A percentile compares a stretch with the other conserved stretches of the same genome.
phyloP scores from a whole-genome alignment of 1,140 invertebrate genomes.

The Halotydeus destructor region DNA sequence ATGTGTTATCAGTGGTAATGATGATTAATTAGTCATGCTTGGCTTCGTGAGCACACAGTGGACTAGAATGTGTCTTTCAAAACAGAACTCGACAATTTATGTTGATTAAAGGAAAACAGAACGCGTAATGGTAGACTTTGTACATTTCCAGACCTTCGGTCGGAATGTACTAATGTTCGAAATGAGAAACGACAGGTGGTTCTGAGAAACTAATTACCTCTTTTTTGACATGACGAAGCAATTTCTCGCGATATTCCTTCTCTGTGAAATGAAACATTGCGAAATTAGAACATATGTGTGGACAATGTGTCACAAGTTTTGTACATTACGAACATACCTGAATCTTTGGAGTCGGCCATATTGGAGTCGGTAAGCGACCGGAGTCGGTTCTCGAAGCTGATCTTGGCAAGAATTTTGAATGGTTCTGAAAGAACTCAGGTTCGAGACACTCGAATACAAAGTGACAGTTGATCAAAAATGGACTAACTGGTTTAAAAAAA shows the following conservation, averaged over 20 bases:
- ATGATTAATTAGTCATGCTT: constrained; percentile 8
- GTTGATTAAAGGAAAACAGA: neutral
- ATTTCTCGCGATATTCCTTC: constrained; percentile 40
- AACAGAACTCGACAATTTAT: neutral
- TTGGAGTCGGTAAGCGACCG: too few relatives aligned
- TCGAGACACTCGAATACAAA: too few relatives aligned
- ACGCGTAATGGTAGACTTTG: neutral
- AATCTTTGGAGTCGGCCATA: too few relatives aligned
- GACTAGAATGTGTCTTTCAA: neutral
- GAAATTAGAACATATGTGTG: too few relatives aligned
- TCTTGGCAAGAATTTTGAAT: too few relatives aligned
- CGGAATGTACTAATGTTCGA: constrained; percentile 3
- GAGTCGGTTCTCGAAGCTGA: too few relatives aligned
- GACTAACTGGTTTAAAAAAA: too few relatives aligned
- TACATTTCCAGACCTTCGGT: neutral
- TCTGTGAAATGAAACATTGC: constrained; percentile 23
- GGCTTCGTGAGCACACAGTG: neutral
- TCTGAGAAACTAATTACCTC: constrained; percentile 31
- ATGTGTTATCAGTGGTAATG: constrained; percentile 4
- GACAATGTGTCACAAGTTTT: too few relatives aligned
- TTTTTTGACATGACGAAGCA: constrained; percentile 56
- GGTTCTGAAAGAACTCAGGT: too few relatives aligned
- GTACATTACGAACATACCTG: too few relatives aligned
- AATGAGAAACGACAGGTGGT: constrained; percentile 5
- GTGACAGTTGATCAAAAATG: too few relatives aligned